Percentiles rank a stretch among this genome's conserved stretches.
Evolutionary conservation across 2,113 vertebrate genomes (phyloP).

Genomic region (Myotis davidii): DNA sequence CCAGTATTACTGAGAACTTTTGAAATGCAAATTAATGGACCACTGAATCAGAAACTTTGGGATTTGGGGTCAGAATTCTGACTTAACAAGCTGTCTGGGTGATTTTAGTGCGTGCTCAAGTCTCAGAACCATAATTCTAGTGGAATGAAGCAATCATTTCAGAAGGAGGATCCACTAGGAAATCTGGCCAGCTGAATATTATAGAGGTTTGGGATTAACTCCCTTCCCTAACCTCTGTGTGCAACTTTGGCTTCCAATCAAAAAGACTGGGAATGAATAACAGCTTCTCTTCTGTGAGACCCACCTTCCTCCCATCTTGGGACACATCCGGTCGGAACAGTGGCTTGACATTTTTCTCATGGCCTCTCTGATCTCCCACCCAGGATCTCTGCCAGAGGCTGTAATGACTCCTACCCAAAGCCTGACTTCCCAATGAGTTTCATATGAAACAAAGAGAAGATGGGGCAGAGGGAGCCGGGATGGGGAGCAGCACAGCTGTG

Average conservation of each 20-base stretch:
- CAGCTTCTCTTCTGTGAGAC: conserved; percentile 39
- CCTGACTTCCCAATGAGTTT: conserved; percentile 69
- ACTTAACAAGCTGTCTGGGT: too few relatives aligned
- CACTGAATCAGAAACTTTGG: not conserved
- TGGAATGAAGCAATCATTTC: not conserved
- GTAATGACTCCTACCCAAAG: conserved; percentile 38
- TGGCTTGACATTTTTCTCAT: conserved; percentile 81
- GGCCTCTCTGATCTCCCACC: conserved; percentile 78
- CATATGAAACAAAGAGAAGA: conserved; percentile 41
- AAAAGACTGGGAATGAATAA: conserved; percentile 23
- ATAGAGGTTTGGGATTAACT: not conserved
- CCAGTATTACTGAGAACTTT: not conserved
- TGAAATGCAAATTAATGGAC: not conserved
- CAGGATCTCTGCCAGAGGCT: conserved; percentile 75
- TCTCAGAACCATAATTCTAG: conserved; percentile 22
- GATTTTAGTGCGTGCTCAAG: not conserved
- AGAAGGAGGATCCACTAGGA: not conserved
- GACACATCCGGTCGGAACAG: conserved; percentile 70
- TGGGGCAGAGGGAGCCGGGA: not conserved
- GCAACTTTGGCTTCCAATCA: conserved; percentile 5
- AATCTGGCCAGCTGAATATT: not conserved
- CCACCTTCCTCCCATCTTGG: conserved; percentile 47
- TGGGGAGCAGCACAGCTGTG: not conserved
- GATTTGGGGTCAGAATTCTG: too few relatives aligned
- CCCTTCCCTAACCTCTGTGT: not conserved